Evolutionary conservation across 2,888 invertebrate genomes (phyloP).

Genomic region (Acrobasis repandana): DNA sequence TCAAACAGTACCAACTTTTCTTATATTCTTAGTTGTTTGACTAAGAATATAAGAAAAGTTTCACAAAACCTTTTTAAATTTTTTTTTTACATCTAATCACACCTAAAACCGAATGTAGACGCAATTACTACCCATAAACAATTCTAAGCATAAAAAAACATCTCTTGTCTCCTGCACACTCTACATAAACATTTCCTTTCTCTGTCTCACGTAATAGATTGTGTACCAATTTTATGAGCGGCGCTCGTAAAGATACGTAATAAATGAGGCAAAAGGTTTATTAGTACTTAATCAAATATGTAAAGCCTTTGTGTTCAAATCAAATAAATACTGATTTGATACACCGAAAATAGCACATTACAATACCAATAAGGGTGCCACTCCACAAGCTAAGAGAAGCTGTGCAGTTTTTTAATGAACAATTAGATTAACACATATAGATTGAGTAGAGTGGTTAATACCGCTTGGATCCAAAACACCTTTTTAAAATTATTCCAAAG

Average conservation of each 20-base stretch:
- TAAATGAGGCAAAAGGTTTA: slow-evolving; percentile 10
- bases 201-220: slow-evolving; percentile 6
- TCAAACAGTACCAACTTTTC: too few relatives aligned
- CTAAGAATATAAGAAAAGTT: too few relatives aligned
- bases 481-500: too few relatives aligned
- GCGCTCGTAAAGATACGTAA: slow-evolving; percentile 4
- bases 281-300: slow-evolving; percentile 14
- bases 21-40: too few relatives aligned
- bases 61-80: too few relatives aligned
- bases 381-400: too few relatives aligned
- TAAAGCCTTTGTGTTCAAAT: neutral
- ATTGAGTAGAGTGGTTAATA: too few relatives aligned
- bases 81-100: too few relatives aligned
- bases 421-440: too few relatives aligned
- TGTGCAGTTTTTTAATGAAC: too few relatives aligned
- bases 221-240: slow-evolving; percentile 11
- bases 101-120: neutral
- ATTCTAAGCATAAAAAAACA: neutral
- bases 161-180: neutral
- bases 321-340: neutral
- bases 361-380: too few relatives aligned
- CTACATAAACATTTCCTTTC: neutral
- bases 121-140: neutral
- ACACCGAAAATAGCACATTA: neutral
- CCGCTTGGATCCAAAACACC: too few relatives aligned